Evolutionary conservation across 2,113 vertebrate species (phyloP).

Genomic region (Gadus macrocephalus): DNA sequence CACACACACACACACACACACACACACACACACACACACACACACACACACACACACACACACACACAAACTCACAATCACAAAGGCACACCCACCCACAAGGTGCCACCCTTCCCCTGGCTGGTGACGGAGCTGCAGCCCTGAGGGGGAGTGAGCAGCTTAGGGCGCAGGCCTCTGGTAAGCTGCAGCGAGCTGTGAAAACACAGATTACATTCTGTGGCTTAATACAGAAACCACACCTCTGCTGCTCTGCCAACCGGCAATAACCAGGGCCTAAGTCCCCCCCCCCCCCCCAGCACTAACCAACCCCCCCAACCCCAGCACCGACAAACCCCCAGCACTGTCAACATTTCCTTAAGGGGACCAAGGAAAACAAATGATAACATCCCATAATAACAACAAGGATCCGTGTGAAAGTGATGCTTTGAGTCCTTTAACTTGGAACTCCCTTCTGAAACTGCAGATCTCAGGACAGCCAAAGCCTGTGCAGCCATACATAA

Average conservation of each 20-base stretch:
- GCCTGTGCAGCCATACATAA: constrained; percentile 55
- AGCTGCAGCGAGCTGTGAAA: constrained; percentile 72
- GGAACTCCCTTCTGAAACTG: constrained; percentile 51
- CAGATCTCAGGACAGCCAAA: constrained; percentile 46
- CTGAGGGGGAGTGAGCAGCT: constrained; percentile 55
- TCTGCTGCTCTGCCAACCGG: constrained; percentile 65
- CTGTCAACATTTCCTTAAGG: constrained; percentile 18
- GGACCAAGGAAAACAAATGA: constrained; percentile 7
- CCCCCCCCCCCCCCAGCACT: constrained; percentile 12
- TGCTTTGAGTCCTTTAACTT: constrained; percentile 41
- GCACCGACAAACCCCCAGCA: too few species aligned
- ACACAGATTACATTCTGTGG: constrained; percentile 74
- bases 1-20: constrained; percentile 35
- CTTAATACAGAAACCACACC: constrained; percentile 53
- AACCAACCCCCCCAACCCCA: too few species aligned
- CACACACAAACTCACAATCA: constrained; percentile 21
- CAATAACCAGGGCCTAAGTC: constrained; percentile 58
- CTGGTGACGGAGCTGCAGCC: constrained; percentile 52
- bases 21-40: constrained; percentile 37
- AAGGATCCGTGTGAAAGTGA: constrained; percentile 33
- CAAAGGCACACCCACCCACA: constrained; percentile 6
- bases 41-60: constrained; percentile 38
- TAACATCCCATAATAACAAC: not conserved
- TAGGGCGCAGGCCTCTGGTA: constrained; percentile 66
- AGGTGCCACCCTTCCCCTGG: constrained; percentile 42